phyloP scores from a whole-genome alignment of 2,888 invertebrate genomes.

The Drosophila meridionalis region DNA sequence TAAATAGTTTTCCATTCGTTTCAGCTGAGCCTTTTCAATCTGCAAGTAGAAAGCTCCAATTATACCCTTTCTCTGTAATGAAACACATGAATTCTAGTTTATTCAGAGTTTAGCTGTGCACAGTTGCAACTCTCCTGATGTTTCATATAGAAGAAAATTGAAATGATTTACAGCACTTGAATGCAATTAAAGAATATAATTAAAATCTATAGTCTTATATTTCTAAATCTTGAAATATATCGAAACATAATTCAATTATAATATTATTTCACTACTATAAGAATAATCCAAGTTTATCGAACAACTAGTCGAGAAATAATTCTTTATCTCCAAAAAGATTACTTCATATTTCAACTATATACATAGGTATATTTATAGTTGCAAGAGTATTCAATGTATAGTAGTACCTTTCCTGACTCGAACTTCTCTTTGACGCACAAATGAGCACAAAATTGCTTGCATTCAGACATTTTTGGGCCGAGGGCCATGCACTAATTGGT shows the following conservation, averaged over 20 bases:
- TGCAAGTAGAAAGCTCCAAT: neutral
- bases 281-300: no score
- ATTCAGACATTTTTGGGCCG: conserved; percentile 23
- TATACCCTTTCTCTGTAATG: neutral
- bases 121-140: no score
- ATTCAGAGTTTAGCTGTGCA: neutral
- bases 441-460: conserved; percentile 55
- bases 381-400: conserved; percentile 5
- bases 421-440: conserved; percentile 28
- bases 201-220: no score
- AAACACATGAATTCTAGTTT: neutral
- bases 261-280: no score
- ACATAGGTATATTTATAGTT: neutral
- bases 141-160: neutral
- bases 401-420: no score
- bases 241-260: no score
- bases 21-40: conserved; percentile 23
- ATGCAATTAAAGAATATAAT: no score
- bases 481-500: conserved; percentile 34
- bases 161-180: neutral
- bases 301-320: no score
- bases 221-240: no score
- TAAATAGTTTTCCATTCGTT: conserved; percentile 61
- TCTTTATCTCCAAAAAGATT: neutral
- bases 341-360: neutral